Evolutionary conservation across 2,888 invertebrate species (phyloP), one percentile per base, ranked within the genome.

Genomic region (Dendrolimus houi): DNA sequence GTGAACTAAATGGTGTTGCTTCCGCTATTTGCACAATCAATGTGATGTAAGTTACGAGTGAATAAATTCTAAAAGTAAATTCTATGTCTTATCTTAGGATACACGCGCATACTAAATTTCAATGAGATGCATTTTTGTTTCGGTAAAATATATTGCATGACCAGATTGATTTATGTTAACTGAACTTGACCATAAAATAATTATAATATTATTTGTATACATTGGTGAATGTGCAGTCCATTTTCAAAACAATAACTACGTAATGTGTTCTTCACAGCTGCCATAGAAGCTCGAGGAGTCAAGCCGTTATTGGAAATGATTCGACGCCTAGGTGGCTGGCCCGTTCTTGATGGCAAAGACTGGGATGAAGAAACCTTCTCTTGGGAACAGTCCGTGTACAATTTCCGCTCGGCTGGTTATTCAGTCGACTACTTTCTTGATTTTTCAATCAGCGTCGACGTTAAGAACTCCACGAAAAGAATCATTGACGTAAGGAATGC

Each of bases 381-480:
- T 63, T 98, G 98, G 98, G 94, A 94, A 68, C 91, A 95, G 65
- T 94, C 95, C 0, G 95, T 97, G 8, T 96, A 96, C 87, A 94
- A 93, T 62, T 97, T 97, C 88, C 93, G 97, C 53, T 84, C 91
- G 57, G 88, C 93, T 56, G 98, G 98, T 2, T 97, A 96, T 85
- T 96, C 96, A 63, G 95, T 96, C 60, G 97, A 97, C 83, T 97
- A 97, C 78, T 95, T 97, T 81, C 92, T 98, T 52, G 97, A 98
- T 79, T 96, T 97, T 80, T 97, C 97, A 53, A 95, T 98, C 72
- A 95, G 95, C 47, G 95, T 96, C 8, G 97, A 98, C 82, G 92
- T 97, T 60, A 97, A 97, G 83, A 97, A 98, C 81, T 97, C 96
- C 52, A 95, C 96, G 0, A 93, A 92, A 70, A 92, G 97, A 62